These are phyloP conservation scores for Clarias macrocephalus DNA, from an alignment of 2,113 vertebrate species.

Conservation along the genomic window DNA sequence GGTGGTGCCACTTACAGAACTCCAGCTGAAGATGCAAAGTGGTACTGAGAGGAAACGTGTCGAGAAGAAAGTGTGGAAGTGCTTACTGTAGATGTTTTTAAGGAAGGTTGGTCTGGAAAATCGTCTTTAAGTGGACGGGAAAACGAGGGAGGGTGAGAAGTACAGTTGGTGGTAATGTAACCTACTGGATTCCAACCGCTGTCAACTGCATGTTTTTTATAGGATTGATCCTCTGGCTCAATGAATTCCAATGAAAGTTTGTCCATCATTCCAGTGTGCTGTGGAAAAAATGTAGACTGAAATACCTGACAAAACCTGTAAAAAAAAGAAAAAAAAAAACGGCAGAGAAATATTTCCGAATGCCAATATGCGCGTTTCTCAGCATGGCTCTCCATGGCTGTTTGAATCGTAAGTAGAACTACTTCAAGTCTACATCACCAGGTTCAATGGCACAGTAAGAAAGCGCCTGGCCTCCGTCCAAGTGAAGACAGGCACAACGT, in stretches of 20 bases:
- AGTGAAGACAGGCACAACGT: slow-evolving; percentile 34
- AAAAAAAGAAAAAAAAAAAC: neutral
- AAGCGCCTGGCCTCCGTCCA: neutral
- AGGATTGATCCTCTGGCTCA: neutral
- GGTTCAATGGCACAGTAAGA: slow-evolving; percentile 35
- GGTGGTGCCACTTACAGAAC: too few relatives aligned
- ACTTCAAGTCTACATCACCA: slow-evolving; percentile 5
- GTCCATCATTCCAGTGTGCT: neutral
- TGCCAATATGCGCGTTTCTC: neutral
- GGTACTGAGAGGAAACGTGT: too few relatives aligned
- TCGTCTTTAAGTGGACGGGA: too few relatives aligned
- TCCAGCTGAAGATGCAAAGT: too few relatives aligned
- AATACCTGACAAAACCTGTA: neutral
- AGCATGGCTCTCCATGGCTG: slow-evolving; percentile 3
- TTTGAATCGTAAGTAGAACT: slow-evolving; percentile 11
- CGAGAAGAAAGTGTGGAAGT: too few relatives aligned
- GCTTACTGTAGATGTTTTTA: too few relatives aligned
- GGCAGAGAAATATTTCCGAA: neutral
- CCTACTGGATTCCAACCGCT: too few relatives aligned
- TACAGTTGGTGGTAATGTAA: too few relatives aligned
- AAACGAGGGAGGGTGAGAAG: too few relatives aligned
- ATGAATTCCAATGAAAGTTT: neutral
- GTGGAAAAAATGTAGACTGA: neutral
- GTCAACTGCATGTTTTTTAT: neutral
- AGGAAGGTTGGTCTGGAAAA: too few relatives aligned